Base-by-base conservation (phyloP, 2,113 vertebrate genomes). In the Tragelaphus imberbis region DNA sequence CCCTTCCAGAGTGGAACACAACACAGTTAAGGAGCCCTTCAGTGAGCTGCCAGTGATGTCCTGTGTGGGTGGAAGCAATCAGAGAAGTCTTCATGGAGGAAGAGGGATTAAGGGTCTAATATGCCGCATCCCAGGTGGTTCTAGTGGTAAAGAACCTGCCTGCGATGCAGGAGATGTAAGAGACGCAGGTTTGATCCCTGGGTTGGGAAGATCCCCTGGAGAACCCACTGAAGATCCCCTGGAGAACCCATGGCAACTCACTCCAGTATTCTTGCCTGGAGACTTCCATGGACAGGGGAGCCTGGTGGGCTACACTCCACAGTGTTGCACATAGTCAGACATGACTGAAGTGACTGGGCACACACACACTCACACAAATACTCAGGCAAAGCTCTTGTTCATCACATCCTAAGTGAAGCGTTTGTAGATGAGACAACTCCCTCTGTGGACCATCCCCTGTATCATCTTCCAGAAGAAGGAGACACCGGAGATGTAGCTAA, bases 381-480 rank as follows among this genome's bases (percentile, higher is more conserved):
- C 85, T 63, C 88, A 63, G 81, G 59, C 28, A 21, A 51, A 8
- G 19, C 58, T 28, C 68, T 51, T 25, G 30, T 36, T 56, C 51
- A 7, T 21, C 51, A 2, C 0, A 6, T 28, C 55, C 11, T 51
- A 36, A 27, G 63, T 40, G 49, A 59, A 61, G 36, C 17, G 36
- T 11, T 55, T 80, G 19, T 2, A 51, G 81, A 30, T 11, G 0
- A 47, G 58, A 40, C 6, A 30, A 12, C 7, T 25, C 15, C 28
- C 25, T 17, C 30, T 3, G 1, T 2, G 2, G 21, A 7, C 23
- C 44, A 16, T 13, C 84, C 3, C 23, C 15, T 49, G 21, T 44
- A 3, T 25, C 11, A 19, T 23, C 33, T 56, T 27, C 0, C 25
- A 25, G 30, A 6, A 33, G 55, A 28, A 33, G 2, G 44, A 53